Evolutionary conservation across 2,888 invertebrate species (phyloP).

Genomic region (Megamerina dolium): DNA sequence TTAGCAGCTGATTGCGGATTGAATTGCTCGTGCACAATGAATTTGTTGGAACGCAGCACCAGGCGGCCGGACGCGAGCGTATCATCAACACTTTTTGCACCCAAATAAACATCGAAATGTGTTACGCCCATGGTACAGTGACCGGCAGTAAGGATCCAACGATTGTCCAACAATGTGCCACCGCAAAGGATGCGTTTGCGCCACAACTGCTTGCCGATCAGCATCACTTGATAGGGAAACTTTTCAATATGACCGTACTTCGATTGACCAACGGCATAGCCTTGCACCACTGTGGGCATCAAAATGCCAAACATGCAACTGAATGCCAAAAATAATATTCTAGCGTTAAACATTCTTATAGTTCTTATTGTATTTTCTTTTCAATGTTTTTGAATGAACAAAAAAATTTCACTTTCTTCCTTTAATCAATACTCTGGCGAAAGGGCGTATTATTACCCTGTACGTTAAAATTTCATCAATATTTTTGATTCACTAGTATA

Average conservation of each 20-base stretch:
- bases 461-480: too few relatives aligned
- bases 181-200: constrained; percentile 44
- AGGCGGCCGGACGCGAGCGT: constrained; percentile 33
- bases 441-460: too few relatives aligned
- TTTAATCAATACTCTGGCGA: too few relatives aligned
- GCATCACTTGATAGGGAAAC: constrained; percentile 48
- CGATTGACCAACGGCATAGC: constrained; percentile 40
- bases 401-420: too few relatives aligned
- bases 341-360: too few relatives aligned
- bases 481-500: too few relatives aligned
- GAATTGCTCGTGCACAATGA: constrained; percentile 42
- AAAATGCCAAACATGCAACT: constrained; percentile 8
- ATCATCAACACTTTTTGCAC: constrained; percentile 39
- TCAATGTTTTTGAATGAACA: too few relatives aligned
- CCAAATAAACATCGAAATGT: constrained; percentile 45
- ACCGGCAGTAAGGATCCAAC: constrained; percentile 47
- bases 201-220: constrained; percentile 45
- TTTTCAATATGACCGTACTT: constrained; percentile 41
- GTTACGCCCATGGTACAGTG: constrained; percentile 45
- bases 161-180: constrained; percentile 41
- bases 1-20: constrained; percentile 39
- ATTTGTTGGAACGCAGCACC: constrained; percentile 37
- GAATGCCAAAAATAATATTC: constrained; percentile 10
- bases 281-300: constrained; percentile 7
- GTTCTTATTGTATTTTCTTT: too few relatives aligned